A percentile compares a stretch with the other conserved stretches of the same genome.
Evolutionary conservation across 2,113 vertebrate genomes (phyloP).

Genomic region (Cygnus buccinator): DNA sequence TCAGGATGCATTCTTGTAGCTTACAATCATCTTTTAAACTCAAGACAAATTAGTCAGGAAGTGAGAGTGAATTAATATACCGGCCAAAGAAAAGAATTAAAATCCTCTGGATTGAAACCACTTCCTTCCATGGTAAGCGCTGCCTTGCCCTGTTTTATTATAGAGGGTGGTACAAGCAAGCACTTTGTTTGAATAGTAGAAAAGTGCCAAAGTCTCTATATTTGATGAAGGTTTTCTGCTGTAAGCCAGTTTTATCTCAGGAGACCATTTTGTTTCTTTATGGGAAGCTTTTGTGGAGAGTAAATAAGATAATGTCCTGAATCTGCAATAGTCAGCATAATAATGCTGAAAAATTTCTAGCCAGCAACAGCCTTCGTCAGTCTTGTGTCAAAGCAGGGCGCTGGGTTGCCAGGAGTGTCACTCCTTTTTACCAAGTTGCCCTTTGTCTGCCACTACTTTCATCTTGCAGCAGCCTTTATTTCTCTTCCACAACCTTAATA

Average conservation of each 20-base stretch:
- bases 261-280: neutral
- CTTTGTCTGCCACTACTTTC: neutral
- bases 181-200: neutral
- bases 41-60: neutral
- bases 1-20: neutral
- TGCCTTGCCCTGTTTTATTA: neutral
- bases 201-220: neutral
- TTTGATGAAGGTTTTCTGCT: neutral
- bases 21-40: neutral
- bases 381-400: neutral
- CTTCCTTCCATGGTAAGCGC: neutral
- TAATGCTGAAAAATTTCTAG: neutral
- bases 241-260: neutral
- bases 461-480: neutral
- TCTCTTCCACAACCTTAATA: neutral
- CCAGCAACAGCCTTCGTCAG: neutral
- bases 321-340: neutral
- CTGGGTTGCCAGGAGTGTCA: neutral
- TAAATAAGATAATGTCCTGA: neutral
- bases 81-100: neutral
- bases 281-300: neutral
- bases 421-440: neutral
- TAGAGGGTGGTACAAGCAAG: neutral
- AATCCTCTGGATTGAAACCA: neutral
- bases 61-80: neutral